These are phyloP conservation scores for Drosophila sturtevanti DNA, from an alignment of 1,140 invertebrate species.

Conservation along the genomic window DNA sequence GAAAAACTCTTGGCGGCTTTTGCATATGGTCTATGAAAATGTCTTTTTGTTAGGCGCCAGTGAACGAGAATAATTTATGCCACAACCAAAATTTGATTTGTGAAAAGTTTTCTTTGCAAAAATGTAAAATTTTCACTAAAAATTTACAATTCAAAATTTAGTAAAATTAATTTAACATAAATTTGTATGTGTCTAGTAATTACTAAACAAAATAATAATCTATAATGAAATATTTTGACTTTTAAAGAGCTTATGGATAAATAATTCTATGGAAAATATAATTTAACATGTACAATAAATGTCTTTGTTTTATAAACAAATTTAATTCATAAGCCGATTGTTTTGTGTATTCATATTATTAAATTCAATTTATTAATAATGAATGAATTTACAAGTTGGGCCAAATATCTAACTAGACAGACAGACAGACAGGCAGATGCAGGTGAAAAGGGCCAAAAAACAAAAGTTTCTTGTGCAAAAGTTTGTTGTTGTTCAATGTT, in stretches of 20 bases:
- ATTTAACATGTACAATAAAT: no score
- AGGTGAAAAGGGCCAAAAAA: slow-evolving; percentile 55
- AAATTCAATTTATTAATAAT: slow-evolving; percentile 11
- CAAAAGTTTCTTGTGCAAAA: slow-evolving; percentile 42
- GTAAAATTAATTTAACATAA: no score
- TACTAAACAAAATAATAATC: no score
- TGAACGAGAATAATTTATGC: slow-evolving; percentile 68
- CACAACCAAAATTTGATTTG: slow-evolving; percentile 39
- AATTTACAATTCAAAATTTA: no score
- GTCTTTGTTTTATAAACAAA: slow-evolving; percentile 26
- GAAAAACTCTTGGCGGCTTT: not conserved
- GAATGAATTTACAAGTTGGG: slow-evolving; percentile 59
- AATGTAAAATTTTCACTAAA: no score
- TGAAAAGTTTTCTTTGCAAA: not conserved
- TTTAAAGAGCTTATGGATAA: no score
- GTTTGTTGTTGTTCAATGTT: slow-evolving; percentile 24
- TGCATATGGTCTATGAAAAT: slow-evolving; percentile 7
- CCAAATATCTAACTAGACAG: slow-evolving; percentile 7
- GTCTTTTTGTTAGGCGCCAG: slow-evolving; percentile 65
- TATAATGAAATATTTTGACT: no score
- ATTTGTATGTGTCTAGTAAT: no score
- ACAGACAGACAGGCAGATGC: slow-evolving; percentile 27
- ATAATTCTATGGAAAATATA: no score
- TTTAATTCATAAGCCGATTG: not conserved
- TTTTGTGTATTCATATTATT: not conserved